Percentiles rank a stretch among this genome's conserved stretches.
Evolutionary conservation across 2,888 invertebrate species (phyloP).

Genomic region (Platerodrilus igneus): DNA sequence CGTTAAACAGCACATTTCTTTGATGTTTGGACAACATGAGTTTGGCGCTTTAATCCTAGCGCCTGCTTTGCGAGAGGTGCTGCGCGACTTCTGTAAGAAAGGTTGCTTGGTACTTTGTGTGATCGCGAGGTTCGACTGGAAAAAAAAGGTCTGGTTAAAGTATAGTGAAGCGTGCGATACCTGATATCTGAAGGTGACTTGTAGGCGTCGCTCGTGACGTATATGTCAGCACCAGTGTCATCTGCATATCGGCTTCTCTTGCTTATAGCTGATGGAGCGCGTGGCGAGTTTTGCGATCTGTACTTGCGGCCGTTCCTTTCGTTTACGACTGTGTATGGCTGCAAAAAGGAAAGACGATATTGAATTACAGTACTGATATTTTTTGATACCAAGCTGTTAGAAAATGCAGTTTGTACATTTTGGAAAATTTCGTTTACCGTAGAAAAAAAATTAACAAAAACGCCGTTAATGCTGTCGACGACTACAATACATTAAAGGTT

Average conservation of each 20-base stretch:
- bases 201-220: constrained; percentile 79
- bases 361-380: no score
- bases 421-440: no score
- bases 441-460: no score
- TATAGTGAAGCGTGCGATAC: constrained; percentile 48
- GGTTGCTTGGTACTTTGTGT: constrained; percentile 51
- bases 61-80: constrained; percentile 69
- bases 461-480: no score
- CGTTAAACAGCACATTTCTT: constrained; percentile 86
- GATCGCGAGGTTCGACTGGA: constrained; percentile 51
- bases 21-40: constrained; percentile 84
- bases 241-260: constrained; percentile 54
- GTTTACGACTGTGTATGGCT: constrained; percentile 60
- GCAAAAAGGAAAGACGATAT: no score
- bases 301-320: constrained; percentile 45
- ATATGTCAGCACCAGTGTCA: constrained; percentile 76
- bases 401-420: no score
- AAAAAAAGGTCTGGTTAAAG: constrained; percentile 14
- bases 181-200: constrained; percentile 79
- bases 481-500: no score
- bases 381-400: no score
- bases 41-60: constrained; percentile 82
- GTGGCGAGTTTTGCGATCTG: constrained; percentile 40
- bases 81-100: constrained; percentile 54
- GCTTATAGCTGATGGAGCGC: constrained; percentile 50